A percentile compares a stretch with the other conserved stretches of the same genome.
Evolutionary conservation across 2,797 vertebrate species (phyloP).

Genomic region (Triplophysa yarkandensis): DNA sequence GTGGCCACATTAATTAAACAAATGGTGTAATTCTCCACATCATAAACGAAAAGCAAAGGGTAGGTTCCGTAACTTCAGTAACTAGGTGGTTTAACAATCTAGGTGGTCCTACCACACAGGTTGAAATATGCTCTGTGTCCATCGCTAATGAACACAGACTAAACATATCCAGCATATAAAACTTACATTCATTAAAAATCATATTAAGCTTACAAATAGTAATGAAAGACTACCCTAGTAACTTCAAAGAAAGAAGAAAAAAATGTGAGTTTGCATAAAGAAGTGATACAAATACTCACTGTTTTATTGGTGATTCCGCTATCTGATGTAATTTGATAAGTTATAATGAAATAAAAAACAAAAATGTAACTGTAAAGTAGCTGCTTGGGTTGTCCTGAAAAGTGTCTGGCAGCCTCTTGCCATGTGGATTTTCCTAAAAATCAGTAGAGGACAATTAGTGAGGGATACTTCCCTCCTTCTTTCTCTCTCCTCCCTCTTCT

Average conservation of each 20-base stretch:
- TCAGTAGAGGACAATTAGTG: neutral
- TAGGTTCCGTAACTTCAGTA: neutral
- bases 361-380: slow-evolving; percentile 12
- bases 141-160: neutral
- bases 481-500: slow-evolving; percentile 36
- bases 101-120: slow-evolving; percentile 6
- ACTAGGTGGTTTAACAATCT: neutral
- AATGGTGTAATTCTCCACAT: neutral
- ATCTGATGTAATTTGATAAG: neutral
- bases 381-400: slow-evolving; percentile 20
- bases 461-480: slow-evolving; percentile 32
- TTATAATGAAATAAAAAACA: neutral
- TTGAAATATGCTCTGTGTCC: neutral
- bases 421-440: slow-evolving; percentile 14
- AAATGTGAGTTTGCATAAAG: neutral
- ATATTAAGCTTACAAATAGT: neutral
- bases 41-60: neutral
- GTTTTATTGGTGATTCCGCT: slow-evolving; percentile 18
- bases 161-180: neutral
- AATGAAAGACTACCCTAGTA: neutral
- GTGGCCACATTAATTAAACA: neutral
- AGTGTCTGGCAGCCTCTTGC: slow-evolving; percentile 10
- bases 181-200: neutral
- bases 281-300: slow-evolving; percentile 45
- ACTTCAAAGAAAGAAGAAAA: neutral